phyloP scores from a whole-genome alignment of 1,140 invertebrate genomes.

The Drosophila biarmipes region DNA sequence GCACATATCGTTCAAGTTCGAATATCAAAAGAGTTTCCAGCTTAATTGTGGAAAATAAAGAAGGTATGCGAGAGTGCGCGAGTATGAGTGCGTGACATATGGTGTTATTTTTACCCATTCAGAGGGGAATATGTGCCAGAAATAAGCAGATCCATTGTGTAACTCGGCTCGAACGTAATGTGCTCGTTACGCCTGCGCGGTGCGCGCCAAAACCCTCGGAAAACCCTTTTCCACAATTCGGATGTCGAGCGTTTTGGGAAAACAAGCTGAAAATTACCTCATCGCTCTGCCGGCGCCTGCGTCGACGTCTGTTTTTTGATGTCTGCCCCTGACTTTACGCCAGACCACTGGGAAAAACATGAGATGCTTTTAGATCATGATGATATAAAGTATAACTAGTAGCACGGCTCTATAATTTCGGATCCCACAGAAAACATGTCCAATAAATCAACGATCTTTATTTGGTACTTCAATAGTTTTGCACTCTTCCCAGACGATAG shows the following conservation, averaged over 20 bases:
- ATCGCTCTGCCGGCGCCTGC: slow-evolving; percentile 63
- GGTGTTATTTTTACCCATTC: slow-evolving; percentile 64
- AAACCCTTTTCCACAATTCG: slow-evolving; percentile 35
- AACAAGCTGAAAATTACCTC: slow-evolving; percentile 73
- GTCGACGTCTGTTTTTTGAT: slow-evolving; percentile 55
- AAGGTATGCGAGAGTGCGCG: slow-evolving; percentile 48
- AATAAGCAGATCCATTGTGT: slow-evolving; percentile 68
- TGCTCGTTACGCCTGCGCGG: slow-evolving; percentile 58
- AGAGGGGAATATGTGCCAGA: slow-evolving; percentile 33
- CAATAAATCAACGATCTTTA: too few relatives aligned
- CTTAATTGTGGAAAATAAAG: slow-evolving; percentile 59
- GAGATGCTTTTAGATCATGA: slow-evolving; percentile 5
- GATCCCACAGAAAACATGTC: too few relatives aligned
- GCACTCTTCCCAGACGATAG: not conserved
- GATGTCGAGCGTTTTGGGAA: slow-evolving; percentile 32
- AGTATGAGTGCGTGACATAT: slow-evolving; percentile 74
- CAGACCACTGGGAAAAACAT: slow-evolving; percentile 18
- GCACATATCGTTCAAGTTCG: slow-evolving; percentile 62
- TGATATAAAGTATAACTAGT: not conserved
- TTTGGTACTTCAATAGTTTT: too few relatives aligned
- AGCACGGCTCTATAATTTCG: too few relatives aligned
- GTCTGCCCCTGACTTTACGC: slow-evolving; percentile 76
- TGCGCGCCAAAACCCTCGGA: slow-evolving; percentile 13
- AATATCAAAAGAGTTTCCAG: slow-evolving; percentile 65
- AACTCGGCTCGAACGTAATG: slow-evolving; percentile 38